Conservation (phyloP, 1,140 invertebrate genomes). For the Sipha flava region DNA sequence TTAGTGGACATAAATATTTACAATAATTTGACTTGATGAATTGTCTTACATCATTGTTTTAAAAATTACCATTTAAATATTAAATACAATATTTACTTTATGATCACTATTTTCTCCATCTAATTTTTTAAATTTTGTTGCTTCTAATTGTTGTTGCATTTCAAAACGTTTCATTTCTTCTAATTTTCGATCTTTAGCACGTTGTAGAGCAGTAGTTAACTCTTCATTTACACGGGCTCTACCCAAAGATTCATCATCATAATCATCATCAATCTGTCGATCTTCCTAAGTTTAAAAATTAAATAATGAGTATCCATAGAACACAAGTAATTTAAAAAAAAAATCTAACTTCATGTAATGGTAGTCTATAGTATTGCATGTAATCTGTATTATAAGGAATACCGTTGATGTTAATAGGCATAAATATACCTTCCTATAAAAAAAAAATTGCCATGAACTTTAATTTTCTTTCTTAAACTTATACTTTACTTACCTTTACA, state of each 20-base stretch:
- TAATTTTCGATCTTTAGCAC: conserved; percentile 66
- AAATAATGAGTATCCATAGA: not conserved
- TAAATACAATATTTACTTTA: not conserved
- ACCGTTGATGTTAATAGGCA: not conserved
- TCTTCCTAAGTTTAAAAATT: conserved; percentile 20
- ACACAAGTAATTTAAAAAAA: not conserved
- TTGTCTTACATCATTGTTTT: too few relatives aligned
- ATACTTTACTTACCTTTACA: not conserved
- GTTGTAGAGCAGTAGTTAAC: conserved; percentile 60
- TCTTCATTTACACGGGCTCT: conserved; percentile 58
- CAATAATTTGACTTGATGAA: too few relatives aligned
- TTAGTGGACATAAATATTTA: too few relatives aligned
- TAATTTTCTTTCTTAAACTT: too few relatives aligned
- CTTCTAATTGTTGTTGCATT: conserved; percentile 48
- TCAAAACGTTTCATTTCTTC: conserved; percentile 71
- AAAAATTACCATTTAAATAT: too few relatives aligned
- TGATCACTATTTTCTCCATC: conserved; percentile 33
- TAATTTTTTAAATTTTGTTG: conserved; percentile 39
- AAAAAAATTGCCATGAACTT: not conserved
- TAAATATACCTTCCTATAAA: not conserved
- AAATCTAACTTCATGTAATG: conserved; percentile 2
- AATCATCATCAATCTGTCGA: conserved; percentile 51
- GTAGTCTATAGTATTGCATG: not conserved
- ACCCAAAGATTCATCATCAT: conserved; percentile 63
- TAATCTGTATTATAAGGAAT: not conserved